Evolutionary conservation across 2,797 vertebrate species (phyloP).

Genomic region (Hemitrygon akajei): DNA sequence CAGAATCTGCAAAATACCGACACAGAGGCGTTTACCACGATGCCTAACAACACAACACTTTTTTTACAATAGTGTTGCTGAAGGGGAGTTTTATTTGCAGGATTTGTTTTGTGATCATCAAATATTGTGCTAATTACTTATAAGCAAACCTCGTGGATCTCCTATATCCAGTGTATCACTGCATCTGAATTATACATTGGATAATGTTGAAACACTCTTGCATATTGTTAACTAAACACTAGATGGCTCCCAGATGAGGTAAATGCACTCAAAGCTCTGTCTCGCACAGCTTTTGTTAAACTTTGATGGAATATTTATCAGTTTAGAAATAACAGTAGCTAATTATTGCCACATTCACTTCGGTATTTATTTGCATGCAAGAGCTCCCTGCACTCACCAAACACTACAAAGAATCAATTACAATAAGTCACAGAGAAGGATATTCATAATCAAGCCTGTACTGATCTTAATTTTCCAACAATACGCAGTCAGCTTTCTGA

Average conservation of each 20-base stretch:
- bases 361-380: not conserved
- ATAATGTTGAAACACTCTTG: not conserved
- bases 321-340: not conserved
- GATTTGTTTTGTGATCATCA: not conserved
- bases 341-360: not conserved
- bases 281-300: not conserved
- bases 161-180: too few relatives aligned
- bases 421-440: not conserved
- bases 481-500: not conserved
- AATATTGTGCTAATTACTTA: not conserved
- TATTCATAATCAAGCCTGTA: not conserved
- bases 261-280: not conserved
- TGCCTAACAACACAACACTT: not conserved
- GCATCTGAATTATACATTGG: not conserved
- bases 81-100: not conserved
- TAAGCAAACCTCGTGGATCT: not conserved
- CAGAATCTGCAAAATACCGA: not conserved
- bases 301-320: not conserved
- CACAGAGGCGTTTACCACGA: not conserved
- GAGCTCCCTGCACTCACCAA: not conserved
- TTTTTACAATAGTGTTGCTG: not conserved
- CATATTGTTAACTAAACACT: not conserved
- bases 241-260: not conserved
- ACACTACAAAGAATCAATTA: not conserved
- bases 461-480: not conserved